Percentiles rank a stretch among this genome's conserved stretches.
These are phyloP conservation scores for Peromyscus melanophrys DNA, from an alignment of 2,797 vertebrate genomes.

Conservation along the genomic window DNA sequence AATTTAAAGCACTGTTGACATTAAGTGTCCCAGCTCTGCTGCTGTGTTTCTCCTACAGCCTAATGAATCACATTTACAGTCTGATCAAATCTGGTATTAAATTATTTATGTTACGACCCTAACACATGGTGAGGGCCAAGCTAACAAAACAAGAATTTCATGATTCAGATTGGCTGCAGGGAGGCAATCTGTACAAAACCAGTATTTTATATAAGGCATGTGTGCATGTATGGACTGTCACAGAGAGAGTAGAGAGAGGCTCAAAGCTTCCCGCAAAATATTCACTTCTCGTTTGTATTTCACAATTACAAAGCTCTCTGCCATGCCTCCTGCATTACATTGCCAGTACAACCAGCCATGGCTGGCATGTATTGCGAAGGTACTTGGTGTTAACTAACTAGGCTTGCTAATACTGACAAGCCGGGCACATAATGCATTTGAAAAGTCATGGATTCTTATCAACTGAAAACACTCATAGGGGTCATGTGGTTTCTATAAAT, in stretches of 20 bases:
- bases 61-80: conserved; percentile 52
- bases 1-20: conserved; percentile 44
- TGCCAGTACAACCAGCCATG: neutral
- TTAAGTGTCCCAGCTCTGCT: neutral
- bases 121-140: conserved; percentile 30
- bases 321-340: neutral
- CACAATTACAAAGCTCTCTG: neutral
- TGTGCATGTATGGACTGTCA: neutral
- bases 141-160: conserved; percentile 26
- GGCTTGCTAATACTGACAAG: neutral
- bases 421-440: neutral
- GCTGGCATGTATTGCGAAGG: neutral
- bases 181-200: neutral
- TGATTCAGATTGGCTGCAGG: neutral
- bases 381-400: neutral
- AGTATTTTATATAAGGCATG: neutral
- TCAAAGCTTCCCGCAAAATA: neutral
- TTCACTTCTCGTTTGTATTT: neutral
- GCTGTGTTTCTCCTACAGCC: neutral
- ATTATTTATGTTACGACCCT: neutral
- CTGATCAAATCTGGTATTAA: conserved; percentile 43
- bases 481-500: neutral
- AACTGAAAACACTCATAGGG: neutral
- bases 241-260: neutral
- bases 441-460: conserved; percentile 1